Percentiles rank a stretch among this genome's conserved stretches.
phyloP scores from a whole-genome alignment of 2,797 vertebrate genomes.

The Sebastes glaucus region DNA sequence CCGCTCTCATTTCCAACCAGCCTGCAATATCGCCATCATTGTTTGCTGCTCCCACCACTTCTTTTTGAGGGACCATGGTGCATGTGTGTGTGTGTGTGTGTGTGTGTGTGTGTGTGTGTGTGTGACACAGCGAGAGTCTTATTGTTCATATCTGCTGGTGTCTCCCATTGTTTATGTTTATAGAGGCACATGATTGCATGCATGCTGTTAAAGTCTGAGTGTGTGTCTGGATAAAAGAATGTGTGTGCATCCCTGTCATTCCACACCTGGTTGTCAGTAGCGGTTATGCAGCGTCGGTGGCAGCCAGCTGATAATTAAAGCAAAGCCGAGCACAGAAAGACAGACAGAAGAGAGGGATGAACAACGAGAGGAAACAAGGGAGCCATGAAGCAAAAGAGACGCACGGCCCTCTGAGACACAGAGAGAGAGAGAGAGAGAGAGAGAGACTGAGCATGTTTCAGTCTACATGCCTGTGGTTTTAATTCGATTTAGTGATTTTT shows the following conservation, averaged over 20 bases:
- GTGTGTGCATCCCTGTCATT: constrained; percentile 33
- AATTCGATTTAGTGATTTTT: constrained; percentile 30
- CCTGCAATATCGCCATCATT: constrained; percentile 39
- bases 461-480: constrained; percentile 13
- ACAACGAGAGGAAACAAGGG: constrained; percentile 35
- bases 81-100: background rate
- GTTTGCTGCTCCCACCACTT: constrained; percentile 44
- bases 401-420: constrained; percentile 6
- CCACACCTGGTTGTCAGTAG: constrained; percentile 65
- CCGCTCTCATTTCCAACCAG: constrained; percentile 41
- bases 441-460: background rate
- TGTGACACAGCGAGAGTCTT: background rate
- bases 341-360: constrained; percentile 48
- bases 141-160: constrained; percentile 52
- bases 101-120: background rate
- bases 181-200: constrained; percentile 42
- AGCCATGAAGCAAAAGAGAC: constrained; percentile 43
- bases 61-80: background rate
- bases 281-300: constrained; percentile 40
- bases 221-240: background rate
- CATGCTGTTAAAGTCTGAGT: constrained; percentile 21
- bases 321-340: constrained; percentile 37
- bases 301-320: constrained; percentile 67
- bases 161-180: constrained; percentile 63
- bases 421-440: background rate